A percentile compares a stretch with the other conserved stretches of the same genome.
These are phyloP conservation scores for Pangasius larnaudii DNA, from an alignment of 2,797 vertebrate genomes.

Conservation along the genomic window DNA sequence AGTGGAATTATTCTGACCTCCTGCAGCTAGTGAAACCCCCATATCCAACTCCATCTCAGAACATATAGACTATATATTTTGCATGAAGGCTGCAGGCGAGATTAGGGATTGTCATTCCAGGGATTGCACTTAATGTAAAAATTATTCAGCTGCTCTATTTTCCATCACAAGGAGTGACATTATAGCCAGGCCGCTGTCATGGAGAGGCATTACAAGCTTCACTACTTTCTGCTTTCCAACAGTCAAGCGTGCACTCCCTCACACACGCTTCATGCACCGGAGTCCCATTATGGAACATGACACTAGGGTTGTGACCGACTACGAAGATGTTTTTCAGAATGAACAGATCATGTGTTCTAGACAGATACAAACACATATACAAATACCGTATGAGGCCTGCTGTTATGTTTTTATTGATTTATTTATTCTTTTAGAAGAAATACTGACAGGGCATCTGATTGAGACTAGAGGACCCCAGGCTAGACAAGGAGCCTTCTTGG, in stretches of 20 bases:
- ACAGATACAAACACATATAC: background rate
- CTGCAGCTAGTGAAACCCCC: background rate
- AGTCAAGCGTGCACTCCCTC: constrained; percentile 12
- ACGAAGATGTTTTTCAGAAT: background rate
- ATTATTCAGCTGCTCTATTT: constrained; percentile 48
- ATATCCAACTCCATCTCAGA: constrained; percentile 6
- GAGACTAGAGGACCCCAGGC: background rate
- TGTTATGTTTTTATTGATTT: background rate
- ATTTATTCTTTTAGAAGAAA: background rate
- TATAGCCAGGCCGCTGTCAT: constrained; percentile 6
- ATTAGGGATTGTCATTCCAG: constrained; percentile 36
- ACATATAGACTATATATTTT: constrained; percentile 4
- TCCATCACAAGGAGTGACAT: constrained; percentile 39
- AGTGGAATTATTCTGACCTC: background rate
- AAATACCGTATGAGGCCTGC: background rate
- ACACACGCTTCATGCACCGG: constrained; percentile 18
- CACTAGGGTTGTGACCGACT: background rate
- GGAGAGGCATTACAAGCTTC: constrained; percentile 26
- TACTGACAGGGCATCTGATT: background rate
- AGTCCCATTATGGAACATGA: constrained; percentile 27
- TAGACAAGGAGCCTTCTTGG: background rate
- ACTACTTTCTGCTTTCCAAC: background rate
- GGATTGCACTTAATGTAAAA: constrained; percentile 33
- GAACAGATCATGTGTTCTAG: background rate
- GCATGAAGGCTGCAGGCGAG: background rate